These are phyloP conservation scores for Sylvietta virens DNA, from an alignment of 2,113 vertebrate species.

Conservation along the genomic window DNA sequence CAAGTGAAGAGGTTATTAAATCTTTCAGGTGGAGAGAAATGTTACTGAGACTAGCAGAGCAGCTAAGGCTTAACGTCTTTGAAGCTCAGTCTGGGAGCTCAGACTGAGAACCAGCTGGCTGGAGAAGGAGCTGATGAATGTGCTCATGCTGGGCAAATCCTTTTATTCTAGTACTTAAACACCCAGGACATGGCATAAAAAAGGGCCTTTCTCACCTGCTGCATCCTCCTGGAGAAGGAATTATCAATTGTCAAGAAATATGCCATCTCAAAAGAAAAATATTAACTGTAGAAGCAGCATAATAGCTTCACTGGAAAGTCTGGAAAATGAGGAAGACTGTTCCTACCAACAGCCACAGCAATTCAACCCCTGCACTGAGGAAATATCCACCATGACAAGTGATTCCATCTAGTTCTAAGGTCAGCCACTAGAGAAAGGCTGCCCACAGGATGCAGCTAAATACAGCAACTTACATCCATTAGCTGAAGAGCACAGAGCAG, in stretches of 20 bases:
- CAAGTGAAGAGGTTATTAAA: slow-evolving; percentile 27
- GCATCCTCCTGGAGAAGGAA: slow-evolving; percentile 6
- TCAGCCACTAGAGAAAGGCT: neutral
- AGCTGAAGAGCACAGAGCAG: neutral
- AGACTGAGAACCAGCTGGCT: slow-evolving; percentile 24
- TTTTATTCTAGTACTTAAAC: slow-evolving; percentile 14
- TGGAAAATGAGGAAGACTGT: neutral
- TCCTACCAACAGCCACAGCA: neutral
- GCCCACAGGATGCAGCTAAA: neutral
- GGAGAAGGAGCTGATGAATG: neutral
- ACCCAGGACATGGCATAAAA: neutral
- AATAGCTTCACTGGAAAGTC: slow-evolving; percentile 1
- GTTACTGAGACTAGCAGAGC: neutral
- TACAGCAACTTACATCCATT: neutral
- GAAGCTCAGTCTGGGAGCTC: slow-evolving; percentile 28
- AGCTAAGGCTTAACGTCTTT: neutral
- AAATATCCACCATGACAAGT: neutral
- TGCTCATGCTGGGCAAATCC: slow-evolving; percentile 2
- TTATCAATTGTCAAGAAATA: slow-evolving; percentile 23
- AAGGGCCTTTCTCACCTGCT: neutral
- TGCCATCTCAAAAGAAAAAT: neutral
- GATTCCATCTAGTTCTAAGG: neutral
- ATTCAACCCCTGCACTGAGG: neutral
- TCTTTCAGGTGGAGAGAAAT: slow-evolving; percentile 1
- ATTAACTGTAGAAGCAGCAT: neutral